A percentile compares a stretch with the other conserved stretches of the same genome.
Conservation (phyloP, 2,113 vertebrate genomes). For the Gyps fulvus region DNA sequence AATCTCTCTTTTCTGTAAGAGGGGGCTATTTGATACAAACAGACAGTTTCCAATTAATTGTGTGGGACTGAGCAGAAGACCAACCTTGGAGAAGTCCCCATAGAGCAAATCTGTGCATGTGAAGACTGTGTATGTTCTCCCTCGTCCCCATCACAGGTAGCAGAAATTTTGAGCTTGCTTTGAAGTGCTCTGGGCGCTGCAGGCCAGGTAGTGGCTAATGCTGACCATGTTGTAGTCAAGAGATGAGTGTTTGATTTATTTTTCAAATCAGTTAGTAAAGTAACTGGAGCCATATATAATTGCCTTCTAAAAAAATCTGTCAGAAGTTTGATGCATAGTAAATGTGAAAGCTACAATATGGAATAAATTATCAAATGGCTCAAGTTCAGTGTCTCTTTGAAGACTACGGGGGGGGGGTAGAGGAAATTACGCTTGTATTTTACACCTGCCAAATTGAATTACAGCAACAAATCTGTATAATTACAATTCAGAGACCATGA, state of each 20-base stretch:
- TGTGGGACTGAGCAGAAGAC: background rate
- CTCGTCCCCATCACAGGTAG: rapidly evolving
- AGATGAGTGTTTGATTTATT: background rate
- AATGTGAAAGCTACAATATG: conserved; percentile 37
- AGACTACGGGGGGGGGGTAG: background rate
- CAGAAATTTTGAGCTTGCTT: background rate
- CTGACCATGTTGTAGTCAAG: background rate
- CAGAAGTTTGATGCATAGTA: background rate
- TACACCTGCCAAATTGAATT: conserved; percentile 56
- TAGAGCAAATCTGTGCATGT: background rate
- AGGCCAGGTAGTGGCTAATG: background rate
- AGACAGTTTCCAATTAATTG: background rate
- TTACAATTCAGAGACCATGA: conserved; percentile 6
- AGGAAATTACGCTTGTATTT: conserved; percentile 29
- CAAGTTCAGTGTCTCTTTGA: conserved; percentile 34
- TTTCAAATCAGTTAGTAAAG: background rate
- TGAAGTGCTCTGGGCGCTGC: background rate
- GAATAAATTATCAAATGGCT: conserved; percentile 27
- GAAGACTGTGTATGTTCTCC: background rate
- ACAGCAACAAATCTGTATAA: conserved; percentile 34
- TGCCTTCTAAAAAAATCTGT: background rate
- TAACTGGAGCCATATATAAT: background rate
- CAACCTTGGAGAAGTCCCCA: background rate
- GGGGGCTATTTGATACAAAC: background rate
- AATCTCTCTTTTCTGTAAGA: background rate